Percentiles rank a stretch among this genome's conserved stretches.
These are phyloP conservation scores for Urophycis tenuis DNA, from an alignment of 2,797 vertebrate genomes.

Conservation along the genomic window DNA sequence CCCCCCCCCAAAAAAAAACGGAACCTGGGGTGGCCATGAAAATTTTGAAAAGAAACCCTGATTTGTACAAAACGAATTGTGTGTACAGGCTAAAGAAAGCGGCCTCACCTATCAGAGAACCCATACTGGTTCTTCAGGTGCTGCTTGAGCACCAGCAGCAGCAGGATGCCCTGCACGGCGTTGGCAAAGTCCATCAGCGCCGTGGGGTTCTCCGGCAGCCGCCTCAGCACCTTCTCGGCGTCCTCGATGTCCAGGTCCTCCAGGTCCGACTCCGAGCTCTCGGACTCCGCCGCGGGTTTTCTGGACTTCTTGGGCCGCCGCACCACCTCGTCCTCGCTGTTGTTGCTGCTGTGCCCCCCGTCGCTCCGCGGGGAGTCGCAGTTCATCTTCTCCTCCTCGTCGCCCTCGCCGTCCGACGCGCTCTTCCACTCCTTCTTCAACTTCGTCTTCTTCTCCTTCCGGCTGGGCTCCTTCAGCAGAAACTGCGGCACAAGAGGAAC, in stretches of 20 bases:
- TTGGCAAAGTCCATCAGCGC: constrained; percentile 93
- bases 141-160: constrained; percentile 94
- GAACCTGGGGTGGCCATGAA: neutral
- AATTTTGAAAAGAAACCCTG: neutral
- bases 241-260: constrained; percentile 85
- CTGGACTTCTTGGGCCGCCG: constrained; percentile 76
- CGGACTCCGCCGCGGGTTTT: constrained; percentile 70
- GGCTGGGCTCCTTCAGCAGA: constrained; percentile 77
- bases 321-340: constrained; percentile 64
- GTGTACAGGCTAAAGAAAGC: neutral
- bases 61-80: neutral
- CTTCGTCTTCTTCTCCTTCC: constrained; percentile 58
- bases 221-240: constrained; percentile 86
- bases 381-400: constrained; percentile 60
- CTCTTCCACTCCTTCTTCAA: constrained; percentile 55
- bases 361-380: constrained; percentile 61
- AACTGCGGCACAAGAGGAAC: constrained; percentile 66
- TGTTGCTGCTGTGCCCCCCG: constrained; percentile 35
- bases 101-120: constrained; percentile 89
- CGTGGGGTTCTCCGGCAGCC: constrained; percentile 82
- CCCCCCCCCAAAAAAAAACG: neutral
- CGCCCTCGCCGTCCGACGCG: constrained; percentile 53
- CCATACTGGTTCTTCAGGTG: constrained; percentile 97
- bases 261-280: constrained; percentile 79
- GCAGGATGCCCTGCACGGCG: constrained; percentile 92